Conservation (phyloP, 2,113 vertebrate genomes). For the Oryzias melastigma region DNA sequence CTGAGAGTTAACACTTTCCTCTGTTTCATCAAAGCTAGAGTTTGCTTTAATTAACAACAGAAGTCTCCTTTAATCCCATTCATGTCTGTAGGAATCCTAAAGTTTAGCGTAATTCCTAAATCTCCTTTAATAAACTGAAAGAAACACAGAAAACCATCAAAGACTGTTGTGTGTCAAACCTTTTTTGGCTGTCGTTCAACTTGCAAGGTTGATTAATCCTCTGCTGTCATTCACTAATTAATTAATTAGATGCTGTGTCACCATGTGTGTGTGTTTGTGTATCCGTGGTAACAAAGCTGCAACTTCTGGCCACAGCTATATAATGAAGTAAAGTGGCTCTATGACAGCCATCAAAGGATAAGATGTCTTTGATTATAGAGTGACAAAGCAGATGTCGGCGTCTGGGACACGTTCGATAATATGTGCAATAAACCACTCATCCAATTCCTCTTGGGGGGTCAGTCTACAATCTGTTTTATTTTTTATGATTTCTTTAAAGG, state of each 20-base stretch:
- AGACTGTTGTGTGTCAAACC: not conserved
- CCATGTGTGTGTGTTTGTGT: conserved; percentile 60
- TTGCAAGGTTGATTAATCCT: conserved; percentile 65
- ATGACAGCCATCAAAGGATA: not conserved
- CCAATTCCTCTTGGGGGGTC: no score
- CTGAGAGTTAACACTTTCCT: no score
- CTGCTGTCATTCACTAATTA: conserved; percentile 73
- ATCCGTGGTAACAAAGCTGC: conserved; percentile 39
- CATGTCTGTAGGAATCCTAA: no score
- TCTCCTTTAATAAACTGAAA: no score
- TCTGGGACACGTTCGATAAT: not conserved
- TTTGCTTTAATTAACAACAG: no score
- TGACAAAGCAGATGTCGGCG: not conserved
- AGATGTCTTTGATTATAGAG: conserved; percentile 1
- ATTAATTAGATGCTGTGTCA: conserved; percentile 71
- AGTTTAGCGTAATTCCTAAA: no score
- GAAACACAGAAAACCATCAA: no score
- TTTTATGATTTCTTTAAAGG: no score
- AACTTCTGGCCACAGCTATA: not conserved
- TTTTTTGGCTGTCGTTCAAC: conserved; percentile 49
- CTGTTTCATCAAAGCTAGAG: no score
- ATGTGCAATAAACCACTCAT: not conserved
- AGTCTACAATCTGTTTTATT: no score
- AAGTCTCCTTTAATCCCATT: no score
- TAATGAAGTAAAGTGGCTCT: not conserved